Conservation (phyloP, 30 jellyfish, hydroid and myxozoan species). For the Turritopsis rubra region DNA sequence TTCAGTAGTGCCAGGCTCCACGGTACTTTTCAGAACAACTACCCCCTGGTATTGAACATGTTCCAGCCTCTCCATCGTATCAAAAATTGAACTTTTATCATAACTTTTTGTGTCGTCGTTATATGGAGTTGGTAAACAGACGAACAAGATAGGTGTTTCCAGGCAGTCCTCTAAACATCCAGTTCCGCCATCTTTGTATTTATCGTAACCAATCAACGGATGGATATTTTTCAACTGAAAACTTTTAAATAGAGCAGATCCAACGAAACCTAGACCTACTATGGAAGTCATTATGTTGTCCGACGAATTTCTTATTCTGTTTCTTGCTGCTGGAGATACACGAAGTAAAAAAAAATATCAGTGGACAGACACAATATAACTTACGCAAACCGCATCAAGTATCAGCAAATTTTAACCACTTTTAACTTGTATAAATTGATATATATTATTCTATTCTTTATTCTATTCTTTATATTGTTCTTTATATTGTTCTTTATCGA, state of each 20-base stretch:
- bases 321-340: too few species aligned
- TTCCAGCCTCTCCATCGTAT: background rate
- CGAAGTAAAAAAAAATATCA: too few species aligned
- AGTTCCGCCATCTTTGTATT: slow-evolving; percentile 14
- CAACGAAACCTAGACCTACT: slow-evolving; percentile 11
- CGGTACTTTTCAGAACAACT: slow-evolving; percentile 17
- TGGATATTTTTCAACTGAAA: background rate
- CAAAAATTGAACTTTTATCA: background rate
- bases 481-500: background rate
- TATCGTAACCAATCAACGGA: background rate
- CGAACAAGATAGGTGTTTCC: slow-evolving; percentile 3
- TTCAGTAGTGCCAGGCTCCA: slow-evolving; percentile 21
- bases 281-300: slow-evolving; percentile 7
- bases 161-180: slow-evolving; percentile 17
- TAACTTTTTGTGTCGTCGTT: background rate
- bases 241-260: slow-evolving; percentile 11
- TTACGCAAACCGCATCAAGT: too few species aligned
- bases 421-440: too few species aligned
- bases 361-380: too few species aligned
- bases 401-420: too few species aligned
- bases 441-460: too few species aligned
- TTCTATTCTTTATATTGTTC: background rate
- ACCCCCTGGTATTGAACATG: background rate
- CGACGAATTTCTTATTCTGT: too few species aligned
- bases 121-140: slow-evolving; percentile 20